Base-by-base conservation (phyloP, 2,113 vertebrate genomes). In the Neotragus pygmaeus region DNA sequence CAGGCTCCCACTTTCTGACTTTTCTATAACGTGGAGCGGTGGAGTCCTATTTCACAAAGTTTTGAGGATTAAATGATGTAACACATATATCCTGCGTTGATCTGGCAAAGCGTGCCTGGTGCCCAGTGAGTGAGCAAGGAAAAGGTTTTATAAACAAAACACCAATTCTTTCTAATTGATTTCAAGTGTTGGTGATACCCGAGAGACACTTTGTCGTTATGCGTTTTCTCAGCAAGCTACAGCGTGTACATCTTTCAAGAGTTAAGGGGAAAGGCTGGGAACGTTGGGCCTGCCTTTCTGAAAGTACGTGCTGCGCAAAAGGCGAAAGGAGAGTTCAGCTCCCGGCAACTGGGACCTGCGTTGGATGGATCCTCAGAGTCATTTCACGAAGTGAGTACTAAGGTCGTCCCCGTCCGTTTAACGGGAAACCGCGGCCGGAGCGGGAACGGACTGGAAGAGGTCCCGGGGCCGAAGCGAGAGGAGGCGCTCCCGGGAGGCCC, bases 281-380 rank as follows among this genome's bases (percentile, higher is more conserved):
- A 15, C 4, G 14, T 28, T n/a, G 1, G 39, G 53, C 39, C 49
- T 36, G 66, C 19, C 33, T n/a, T 51, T 58, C 70, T 23, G 1
- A 27, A 13, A 80, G 66, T 4, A 33, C 39, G 16, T 0, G 5
- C 51, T 0, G 47, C 19, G 10, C 86, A 2, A 12, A 14, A 33
- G 36, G 33, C 51, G 3, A 2, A 33, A 10, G 28, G 5, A 13
- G 11, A 19, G 21, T 1, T 25, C 10, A 14, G 55, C 58, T 43
- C 47, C 7, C 1, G 28, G 28, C 11, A 25, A 6, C 30, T 2
- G 7, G 36, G 28, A 16, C 21, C 47, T 0, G 25, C 6, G 0
- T 5, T 45, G 9, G 39, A 43, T 53, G 11, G 39, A 27, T 47
- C 25, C 47, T 36, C 9, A 6, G 28, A 39, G 23, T 9, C 53